Evolutionary conservation across 2,888 invertebrate genomes (phyloP).

Genomic region (Nineta flava): DNA sequence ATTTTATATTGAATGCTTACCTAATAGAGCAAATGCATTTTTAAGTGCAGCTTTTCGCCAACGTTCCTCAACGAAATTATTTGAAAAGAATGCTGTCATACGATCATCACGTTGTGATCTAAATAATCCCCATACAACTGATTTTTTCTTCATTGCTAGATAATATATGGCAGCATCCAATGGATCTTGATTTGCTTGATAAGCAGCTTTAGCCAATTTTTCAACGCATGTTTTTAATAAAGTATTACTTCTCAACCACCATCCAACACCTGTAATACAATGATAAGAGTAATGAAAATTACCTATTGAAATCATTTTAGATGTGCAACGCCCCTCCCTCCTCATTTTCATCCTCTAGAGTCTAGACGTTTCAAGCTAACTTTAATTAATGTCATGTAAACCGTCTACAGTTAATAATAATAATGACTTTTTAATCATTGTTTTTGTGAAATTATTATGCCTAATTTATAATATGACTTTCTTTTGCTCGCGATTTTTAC

Average conservation of each 20-base stretch:
- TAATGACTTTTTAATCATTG: no score
- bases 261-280: slow-evolving; percentile 52
- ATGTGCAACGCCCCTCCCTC: no score
- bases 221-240: slow-evolving; percentile 74
- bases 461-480: no score
- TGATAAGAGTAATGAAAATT: slow-evolving; percentile 12
- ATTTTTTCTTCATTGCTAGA: slow-evolving; percentile 96
- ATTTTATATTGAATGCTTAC: not conserved
- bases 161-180: slow-evolving; percentile 96
- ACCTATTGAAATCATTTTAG: not conserved
- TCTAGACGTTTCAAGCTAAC: no score
- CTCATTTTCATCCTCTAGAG: no score
- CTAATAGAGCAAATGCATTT: slow-evolving; percentile 92
- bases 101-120: slow-evolving; percentile 72
- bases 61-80: slow-evolving; percentile 83
- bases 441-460: no score
- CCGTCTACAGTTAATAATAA: no score
- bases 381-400: no score
- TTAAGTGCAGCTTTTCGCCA: slow-evolving; percentile 97
- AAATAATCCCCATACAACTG: slow-evolving; percentile 89
- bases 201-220: slow-evolving; percentile 85
- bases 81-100: slow-evolving; percentile 90
- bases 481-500: no score
- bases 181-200: slow-evolving; percentile 83
- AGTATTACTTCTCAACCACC: slow-evolving; percentile 86